Evolutionary conservation across 2,113 vertebrate species (phyloP).

Genomic region (Crotophaga sulcirostris): DNA sequence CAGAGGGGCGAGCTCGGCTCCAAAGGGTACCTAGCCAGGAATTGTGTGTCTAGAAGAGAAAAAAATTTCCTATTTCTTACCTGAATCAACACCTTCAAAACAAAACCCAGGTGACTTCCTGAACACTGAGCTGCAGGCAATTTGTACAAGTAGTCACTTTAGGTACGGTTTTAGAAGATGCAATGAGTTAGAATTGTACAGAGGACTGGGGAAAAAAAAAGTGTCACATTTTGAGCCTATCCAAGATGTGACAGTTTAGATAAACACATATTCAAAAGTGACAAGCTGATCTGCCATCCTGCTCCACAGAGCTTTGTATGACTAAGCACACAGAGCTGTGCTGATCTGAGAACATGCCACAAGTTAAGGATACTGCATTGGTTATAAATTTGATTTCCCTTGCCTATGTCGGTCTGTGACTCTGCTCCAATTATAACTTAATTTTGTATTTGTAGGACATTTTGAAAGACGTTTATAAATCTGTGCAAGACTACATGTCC

Average conservation of each 20-base stretch:
- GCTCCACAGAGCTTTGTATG: background rate
- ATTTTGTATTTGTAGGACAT: background rate
- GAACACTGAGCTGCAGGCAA: background rate
- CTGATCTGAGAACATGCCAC: background rate
- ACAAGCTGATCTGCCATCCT: background rate
- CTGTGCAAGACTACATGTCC: background rate
- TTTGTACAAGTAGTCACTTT: background rate
- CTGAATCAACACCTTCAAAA: background rate
- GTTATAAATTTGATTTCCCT: background rate
- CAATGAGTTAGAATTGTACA: background rate
- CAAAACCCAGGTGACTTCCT: background rate
- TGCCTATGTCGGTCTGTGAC: background rate
- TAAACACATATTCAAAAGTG: background rate
- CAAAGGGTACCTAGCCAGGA: background rate
- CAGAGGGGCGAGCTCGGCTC: background rate
- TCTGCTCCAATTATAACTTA: background rate
- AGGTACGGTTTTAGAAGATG: background rate
- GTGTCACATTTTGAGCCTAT: background rate
- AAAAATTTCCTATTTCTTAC: background rate
- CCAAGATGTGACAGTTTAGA: background rate
- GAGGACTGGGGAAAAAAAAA: background rate
- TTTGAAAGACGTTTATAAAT: background rate
- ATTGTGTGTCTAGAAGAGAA: background rate
- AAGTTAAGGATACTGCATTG: rapidly evolving
- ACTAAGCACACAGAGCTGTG: background rate